Conservation (phyloP, 2,888 invertebrate species). For the Drosophila atripex region DNA sequence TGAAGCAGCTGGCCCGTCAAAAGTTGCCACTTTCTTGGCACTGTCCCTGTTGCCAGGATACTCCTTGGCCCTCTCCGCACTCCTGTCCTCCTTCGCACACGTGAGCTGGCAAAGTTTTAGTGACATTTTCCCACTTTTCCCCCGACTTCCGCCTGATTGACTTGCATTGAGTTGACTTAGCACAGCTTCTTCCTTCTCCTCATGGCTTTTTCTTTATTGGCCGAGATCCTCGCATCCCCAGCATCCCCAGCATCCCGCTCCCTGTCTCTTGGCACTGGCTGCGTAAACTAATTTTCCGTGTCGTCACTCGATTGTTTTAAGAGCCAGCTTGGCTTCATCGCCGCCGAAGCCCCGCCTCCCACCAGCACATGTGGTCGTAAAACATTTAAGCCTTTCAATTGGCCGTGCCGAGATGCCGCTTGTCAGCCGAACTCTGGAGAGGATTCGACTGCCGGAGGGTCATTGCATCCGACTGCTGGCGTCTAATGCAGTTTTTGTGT, state of each 20-base stretch:
- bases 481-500: slow-evolving; percentile 55
- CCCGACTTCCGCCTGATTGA: slow-evolving; percentile 73
- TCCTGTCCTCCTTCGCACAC: slow-evolving; percentile 20
- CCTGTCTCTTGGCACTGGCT: slow-evolving; percentile 70
- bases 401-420: slow-evolving; percentile 34
- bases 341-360: slow-evolving; percentile 1
- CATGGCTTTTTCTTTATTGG: slow-evolving; percentile 34
- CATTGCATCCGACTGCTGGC: slow-evolving; percentile 36
- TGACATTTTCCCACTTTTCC: slow-evolving; percentile 24
- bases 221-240: slow-evolving; percentile 9
- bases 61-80: neutral
- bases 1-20: slow-evolving; percentile 75
- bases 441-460: slow-evolving; percentile 18
- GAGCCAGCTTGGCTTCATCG: slow-evolving; percentile 58
- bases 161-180: slow-evolving; percentile 78
- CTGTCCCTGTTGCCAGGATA: slow-evolving; percentile 22
- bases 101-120: slow-evolving; percentile 64
- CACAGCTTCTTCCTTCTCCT: slow-evolving; percentile 59
- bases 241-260: neutral
- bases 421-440: slow-evolving; percentile 24
- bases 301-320: slow-evolving; percentile 80
- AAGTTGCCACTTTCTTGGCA: slow-evolving; percentile 69
- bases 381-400: slow-evolving; percentile 64
- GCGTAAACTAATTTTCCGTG: slow-evolving; percentile 81
- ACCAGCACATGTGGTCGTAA: slow-evolving; percentile 39